phyloP scores from a whole-genome alignment of 2,888 invertebrate species.

The Pterobdella sp. region DNA sequence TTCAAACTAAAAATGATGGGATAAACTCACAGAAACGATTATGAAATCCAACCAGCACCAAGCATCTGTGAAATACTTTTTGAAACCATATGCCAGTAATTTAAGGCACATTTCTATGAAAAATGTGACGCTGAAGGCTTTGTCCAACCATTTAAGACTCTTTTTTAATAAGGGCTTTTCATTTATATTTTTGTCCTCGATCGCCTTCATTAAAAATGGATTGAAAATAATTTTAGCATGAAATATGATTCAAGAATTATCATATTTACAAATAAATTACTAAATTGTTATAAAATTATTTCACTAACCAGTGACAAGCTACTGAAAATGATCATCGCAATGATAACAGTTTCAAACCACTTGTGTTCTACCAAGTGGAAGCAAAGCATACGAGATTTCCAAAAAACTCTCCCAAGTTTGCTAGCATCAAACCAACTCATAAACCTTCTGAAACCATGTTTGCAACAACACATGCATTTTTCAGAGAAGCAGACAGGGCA shows the following conservation, averaged over 20 bases:
- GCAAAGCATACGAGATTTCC: slow-evolving; percentile 79
- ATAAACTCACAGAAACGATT: slow-evolving; percentile 88
- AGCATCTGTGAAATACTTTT: slow-evolving; percentile 93
- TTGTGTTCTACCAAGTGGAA: slow-evolving; percentile 94
- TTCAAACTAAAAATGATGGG: no score
- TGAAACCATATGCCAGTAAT: slow-evolving; percentile 91
- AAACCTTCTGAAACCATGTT: slow-evolving; percentile 33
- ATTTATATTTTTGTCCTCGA: slow-evolving; percentile 85
- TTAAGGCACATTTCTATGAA: slow-evolving; percentile 97
- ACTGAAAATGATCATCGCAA: slow-evolving; percentile 94
- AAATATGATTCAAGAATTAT: background rate
- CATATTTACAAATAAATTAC: background rate
- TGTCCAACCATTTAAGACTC: slow-evolving; percentile 61
- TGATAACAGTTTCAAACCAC: slow-evolving; percentile 97
- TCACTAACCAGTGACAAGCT: slow-evolving; percentile 85
- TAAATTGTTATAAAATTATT: slow-evolving; percentile 26
- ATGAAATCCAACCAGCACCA: slow-evolving; percentile 99
- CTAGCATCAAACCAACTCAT: slow-evolving; percentile 59
- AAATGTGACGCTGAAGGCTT: slow-evolving; percentile 95
- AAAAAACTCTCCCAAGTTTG: slow-evolving; percentile 90
- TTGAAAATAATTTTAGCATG: background rate
- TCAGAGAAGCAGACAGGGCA: slow-evolving; percentile 46
- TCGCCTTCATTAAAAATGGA: slow-evolving; percentile 21
- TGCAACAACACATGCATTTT: slow-evolving; percentile 30
- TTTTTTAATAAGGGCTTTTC: slow-evolving; percentile 75